A percentile compares a stretch with the other conserved stretches of the same genome.
Evolutionary conservation across 1,140 invertebrate genomes (phyloP).

Genomic region (Listronotus oregonensis): DNA sequence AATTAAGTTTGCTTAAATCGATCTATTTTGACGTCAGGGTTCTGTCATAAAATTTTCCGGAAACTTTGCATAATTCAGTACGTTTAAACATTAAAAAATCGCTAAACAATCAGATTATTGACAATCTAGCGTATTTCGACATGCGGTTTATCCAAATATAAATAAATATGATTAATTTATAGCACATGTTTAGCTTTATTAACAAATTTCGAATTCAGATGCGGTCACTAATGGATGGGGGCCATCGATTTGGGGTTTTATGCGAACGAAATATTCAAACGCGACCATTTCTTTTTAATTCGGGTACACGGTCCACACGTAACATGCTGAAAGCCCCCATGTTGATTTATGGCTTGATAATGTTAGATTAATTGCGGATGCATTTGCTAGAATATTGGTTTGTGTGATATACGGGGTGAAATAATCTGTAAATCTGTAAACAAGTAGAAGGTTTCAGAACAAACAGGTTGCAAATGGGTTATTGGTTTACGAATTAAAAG

Average conservation of each 20-base stretch:
- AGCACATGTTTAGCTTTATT: constrained; percentile 15
- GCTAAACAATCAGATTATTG: no score
- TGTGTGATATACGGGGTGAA: no score
- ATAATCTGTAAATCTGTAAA: no score
- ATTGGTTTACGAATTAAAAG: no score
- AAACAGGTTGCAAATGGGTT: no score
- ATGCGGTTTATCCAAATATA: neutral
- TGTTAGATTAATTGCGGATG: constrained; percentile 23
- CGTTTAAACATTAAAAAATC: no score
- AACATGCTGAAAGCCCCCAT: constrained; percentile 23
- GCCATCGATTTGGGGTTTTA: constrained; percentile 25
- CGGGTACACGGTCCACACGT: constrained; percentile 1
- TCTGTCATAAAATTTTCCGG: no score
- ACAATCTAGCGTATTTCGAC: no score
- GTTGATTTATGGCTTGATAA: constrained; percentile 26
- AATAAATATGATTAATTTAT: constrained; percentile 26
- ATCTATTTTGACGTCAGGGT: no score
- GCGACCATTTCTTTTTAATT: constrained; percentile 19
- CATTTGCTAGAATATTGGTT: constrained; percentile 1
- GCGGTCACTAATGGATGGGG: constrained; percentile 12
- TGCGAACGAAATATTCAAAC: constrained; percentile 12
- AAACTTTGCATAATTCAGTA: no score
- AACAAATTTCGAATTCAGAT: constrained; percentile 26
- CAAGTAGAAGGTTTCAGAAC: no score
- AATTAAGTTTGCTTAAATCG: no score